These are phyloP conservation scores for Ormia ochracea DNA, from an alignment of 2,888 invertebrate species.

Conservation along the genomic window DNA sequence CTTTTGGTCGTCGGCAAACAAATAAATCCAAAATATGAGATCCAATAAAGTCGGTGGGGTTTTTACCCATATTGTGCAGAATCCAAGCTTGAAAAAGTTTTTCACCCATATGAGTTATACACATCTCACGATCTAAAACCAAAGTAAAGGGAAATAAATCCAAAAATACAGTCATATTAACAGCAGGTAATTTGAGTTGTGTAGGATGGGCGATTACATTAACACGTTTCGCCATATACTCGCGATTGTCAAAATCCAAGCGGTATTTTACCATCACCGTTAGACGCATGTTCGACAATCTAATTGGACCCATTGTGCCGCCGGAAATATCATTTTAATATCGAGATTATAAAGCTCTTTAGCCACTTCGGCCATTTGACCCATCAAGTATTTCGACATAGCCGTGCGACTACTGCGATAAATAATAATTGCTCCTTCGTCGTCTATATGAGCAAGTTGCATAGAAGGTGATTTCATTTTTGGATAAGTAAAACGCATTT, in stretches of 20 bases:
- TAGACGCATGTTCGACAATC: conserved; percentile 72
- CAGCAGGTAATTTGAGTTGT: conserved; percentile 76
- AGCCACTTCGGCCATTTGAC: conserved; percentile 92
- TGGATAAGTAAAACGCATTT: conserved; percentile 94
- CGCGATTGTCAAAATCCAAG: conserved; percentile 90
- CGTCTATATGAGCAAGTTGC: conserved; percentile 90
- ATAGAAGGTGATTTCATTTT: conserved; percentile 96
- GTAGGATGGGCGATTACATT: conserved; percentile 74
- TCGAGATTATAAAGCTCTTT: conserved; percentile 85
- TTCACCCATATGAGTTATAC: conserved; percentile 86
- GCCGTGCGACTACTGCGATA: conserved; percentile 90
- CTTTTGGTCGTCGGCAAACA: conserved; percentile 87
- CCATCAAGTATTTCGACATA: conserved; percentile 90
- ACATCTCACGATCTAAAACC: conserved; percentile 86
- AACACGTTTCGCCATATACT: conserved; percentile 79
- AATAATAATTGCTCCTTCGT: conserved; percentile 87
- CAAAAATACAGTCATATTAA: conserved; percentile 84
- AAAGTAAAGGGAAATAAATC: conserved; percentile 93
- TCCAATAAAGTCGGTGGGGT: conserved; percentile 80
- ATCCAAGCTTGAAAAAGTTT: conserved; percentile 87
- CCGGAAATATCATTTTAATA: conserved; percentile 79
- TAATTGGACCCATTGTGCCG: conserved; percentile 75
- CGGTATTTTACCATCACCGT: conserved; percentile 83
- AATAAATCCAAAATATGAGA: conserved; percentile 84
- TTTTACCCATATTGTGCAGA: conserved; percentile 77